Percentiles rank a stretch among this genome's conserved stretches.
These are phyloP conservation scores for Platichthys flesus DNA, from an alignment of 2,113 vertebrate species.

Conservation along the genomic window DNA sequence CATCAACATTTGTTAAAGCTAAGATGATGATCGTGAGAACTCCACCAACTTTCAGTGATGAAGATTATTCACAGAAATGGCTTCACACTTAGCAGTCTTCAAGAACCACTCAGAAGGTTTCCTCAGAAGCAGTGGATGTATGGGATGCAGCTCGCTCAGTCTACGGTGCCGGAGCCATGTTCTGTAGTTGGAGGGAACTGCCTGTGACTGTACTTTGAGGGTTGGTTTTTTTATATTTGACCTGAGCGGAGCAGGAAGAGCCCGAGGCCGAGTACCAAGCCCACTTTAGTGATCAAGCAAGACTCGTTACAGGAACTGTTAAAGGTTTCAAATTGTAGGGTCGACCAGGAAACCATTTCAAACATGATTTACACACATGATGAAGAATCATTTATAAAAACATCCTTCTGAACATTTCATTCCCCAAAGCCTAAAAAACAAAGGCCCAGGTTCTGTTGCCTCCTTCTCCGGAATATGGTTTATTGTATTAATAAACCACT, in stretches of 20 bases:
- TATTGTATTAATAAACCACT: no score
- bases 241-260: slow-evolving; percentile 55
- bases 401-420: neutral
- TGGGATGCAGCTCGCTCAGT: neutral
- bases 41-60: no score
- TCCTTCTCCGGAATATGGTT: no score
- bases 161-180: neutral
- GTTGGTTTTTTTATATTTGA: slow-evolving; percentile 59
- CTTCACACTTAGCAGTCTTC: no score
- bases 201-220: neutral
- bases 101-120: neutral
- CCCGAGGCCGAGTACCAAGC: slow-evolving; percentile 30
- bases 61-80: no score
- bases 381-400: neutral
- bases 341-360: neutral
- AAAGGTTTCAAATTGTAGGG: slow-evolving; percentile 29
- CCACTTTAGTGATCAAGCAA: slow-evolving; percentile 49
- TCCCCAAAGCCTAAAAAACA: no score
- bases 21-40: no score
- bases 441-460: no score
- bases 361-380: neutral
- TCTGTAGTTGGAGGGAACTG: slow-evolving; percentile 9
- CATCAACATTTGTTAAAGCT: no score
- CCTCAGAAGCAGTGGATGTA: neutral
- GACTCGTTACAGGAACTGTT: slow-evolving; percentile 51